Evolutionary conservation across 1,140 invertebrate genomes (phyloP).

Genomic region (Bemisia tabaci): DNA sequence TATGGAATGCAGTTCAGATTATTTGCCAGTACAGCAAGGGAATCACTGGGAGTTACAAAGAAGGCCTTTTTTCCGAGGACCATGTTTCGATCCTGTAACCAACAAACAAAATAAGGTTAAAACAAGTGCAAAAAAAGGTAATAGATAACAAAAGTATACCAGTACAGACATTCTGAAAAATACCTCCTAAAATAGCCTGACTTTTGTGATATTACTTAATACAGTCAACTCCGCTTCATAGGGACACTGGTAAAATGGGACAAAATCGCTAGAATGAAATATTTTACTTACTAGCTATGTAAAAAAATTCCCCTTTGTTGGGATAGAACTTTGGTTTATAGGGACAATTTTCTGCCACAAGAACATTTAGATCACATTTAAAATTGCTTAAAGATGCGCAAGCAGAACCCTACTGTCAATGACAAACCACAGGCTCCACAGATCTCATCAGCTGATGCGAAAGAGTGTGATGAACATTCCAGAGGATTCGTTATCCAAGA

Average conservation of each 20-base stretch:
- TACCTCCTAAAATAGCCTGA: too few species aligned
- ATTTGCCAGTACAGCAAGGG: constrained; percentile 86
- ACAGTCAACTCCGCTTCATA: neutral
- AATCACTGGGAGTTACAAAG: constrained; percentile 96
- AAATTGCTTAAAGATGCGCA: neutral
- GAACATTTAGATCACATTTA: neutral
- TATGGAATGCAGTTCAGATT: constrained; percentile 89
- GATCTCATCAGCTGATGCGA: neutral
- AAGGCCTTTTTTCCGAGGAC: constrained; percentile 93
- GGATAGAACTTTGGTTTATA: neutral
- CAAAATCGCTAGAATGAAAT: neutral
- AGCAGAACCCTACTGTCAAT: neutral
- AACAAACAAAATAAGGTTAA: too few species aligned
- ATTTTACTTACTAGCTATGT: neutral
- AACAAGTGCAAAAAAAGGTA: too few species aligned
- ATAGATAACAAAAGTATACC: too few species aligned
- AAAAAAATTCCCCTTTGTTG: neutral
- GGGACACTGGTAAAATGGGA: neutral
- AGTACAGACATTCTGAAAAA: too few species aligned
- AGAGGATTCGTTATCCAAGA: neutral
- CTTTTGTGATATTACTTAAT: too few species aligned
- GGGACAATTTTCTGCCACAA: neutral
- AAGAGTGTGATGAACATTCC: too few species aligned
- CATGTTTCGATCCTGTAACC: constrained; percentile 76
- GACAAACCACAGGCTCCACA: neutral